Percentiles rank a stretch among this genome's conserved stretches.
Evolutionary conservation across 2,888 invertebrate species (phyloP).

Genomic region (Eristalis arbustorum): DNA sequence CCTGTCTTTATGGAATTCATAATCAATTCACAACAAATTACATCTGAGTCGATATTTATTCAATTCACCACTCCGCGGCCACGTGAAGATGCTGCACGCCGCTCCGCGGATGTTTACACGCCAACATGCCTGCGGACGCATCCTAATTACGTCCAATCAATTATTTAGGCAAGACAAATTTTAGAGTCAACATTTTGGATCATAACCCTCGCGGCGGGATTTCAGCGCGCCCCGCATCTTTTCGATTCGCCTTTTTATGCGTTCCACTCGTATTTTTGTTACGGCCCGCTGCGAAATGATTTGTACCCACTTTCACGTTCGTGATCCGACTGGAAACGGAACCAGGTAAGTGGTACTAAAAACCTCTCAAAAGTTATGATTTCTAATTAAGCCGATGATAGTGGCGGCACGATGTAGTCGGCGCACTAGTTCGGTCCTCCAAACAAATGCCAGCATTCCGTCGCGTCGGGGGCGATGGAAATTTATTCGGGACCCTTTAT

Average conservation of each 20-base stretch:
- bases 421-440: constrained; percentile 21
- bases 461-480: constrained; percentile 21
- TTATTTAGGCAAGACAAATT: constrained; percentile 58
- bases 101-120: constrained; percentile 51
- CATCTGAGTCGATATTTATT: background rate
- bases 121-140: constrained; percentile 14
- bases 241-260: constrained; percentile 13
- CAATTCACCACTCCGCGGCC: constrained; percentile 15
- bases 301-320: constrained; percentile 37
- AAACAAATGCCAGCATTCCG: constrained; percentile 56
- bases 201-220: constrained; percentile 41
- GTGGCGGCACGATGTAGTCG: constrained; percentile 23
- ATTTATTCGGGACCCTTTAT: constrained; percentile 35
- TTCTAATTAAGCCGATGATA: constrained; percentile 57
- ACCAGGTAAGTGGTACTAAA: constrained; percentile 51
- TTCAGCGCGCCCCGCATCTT: constrained; percentile 13
- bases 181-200: constrained; percentile 29
- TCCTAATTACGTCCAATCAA: constrained; percentile 48
- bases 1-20: background rate
- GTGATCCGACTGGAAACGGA: constrained; percentile 10
- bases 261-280: constrained; percentile 6
- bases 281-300: constrained; percentile 49
- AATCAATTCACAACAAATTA: background rate
- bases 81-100: constrained; percentile 27
- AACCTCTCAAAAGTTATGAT: constrained; percentile 51